Evolutionary conservation across 2,797 vertebrate genomes (phyloP), one percentile per base, ranked within the genome.

Genomic region (Pseudotriccus pelzelni): DNA sequence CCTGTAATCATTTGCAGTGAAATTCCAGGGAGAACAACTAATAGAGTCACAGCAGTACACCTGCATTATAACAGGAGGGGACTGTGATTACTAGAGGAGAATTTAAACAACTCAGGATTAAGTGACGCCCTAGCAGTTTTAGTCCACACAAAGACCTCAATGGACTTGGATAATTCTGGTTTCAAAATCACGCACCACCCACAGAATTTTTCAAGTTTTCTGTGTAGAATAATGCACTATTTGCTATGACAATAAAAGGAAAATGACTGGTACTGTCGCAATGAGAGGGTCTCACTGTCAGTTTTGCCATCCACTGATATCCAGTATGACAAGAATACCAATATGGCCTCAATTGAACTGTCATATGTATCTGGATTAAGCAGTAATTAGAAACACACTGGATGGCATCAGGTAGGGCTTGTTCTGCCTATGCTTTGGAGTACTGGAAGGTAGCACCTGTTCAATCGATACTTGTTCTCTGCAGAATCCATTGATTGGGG

Each of bases 71-170:
- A 73, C 84, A 91, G 67, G 83, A 83, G 96, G 92, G 55, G 64
- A 91, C 84, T 23, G 53, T n/a, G 47, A 91, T 96, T 74, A 95
- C 90, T n/a, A 83, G 83, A 95, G 43, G 62, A 87, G 78, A 96
- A 89, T 94, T 96, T 96, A 93, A 97, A 96, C 94, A 95, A 84
- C 32, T 87, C 78, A 60, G 68, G 78, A 93, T 94, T 89, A 95
- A 95, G 89, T 44, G 80, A 69, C 69, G 59, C 87, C 66, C 77
- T 75, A 73, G 73, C 59, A 89, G 59, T 52, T 93, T 56, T 44
- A 60, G 72, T 69, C 68, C 81, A 79, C 55, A 69, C 53, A 94
- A 94, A 93, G 93, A 89, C 84, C 30, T 91, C 85, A n/a, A 1
- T 36, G 49, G 69, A 93, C 58, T 77, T 58, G 20, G 52, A 47